Evolutionary conservation across 2,797 vertebrate species (phyloP), one percentile per base, ranked within the genome.

Genomic region (Amazona finschi): DNA sequence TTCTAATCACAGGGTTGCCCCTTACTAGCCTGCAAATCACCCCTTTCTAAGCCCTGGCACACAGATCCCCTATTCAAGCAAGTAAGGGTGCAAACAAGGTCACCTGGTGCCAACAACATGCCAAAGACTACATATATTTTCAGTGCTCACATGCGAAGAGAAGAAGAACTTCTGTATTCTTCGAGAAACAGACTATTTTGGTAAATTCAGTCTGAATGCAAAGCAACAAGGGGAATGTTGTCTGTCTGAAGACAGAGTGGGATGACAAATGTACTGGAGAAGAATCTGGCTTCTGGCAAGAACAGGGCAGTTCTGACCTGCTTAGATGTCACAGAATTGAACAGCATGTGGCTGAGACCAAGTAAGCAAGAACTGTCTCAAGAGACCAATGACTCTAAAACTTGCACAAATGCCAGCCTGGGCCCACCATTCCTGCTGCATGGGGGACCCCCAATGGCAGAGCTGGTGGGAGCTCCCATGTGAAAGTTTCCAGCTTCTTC

Each of bases 31-130:
- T 86, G 87, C 74, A 96, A 96, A 94, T 96, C 87, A 88, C 80
- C 41, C 64, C 55, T 57, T 93, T 73, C 85, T 93, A 95, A 94
- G 84, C 70, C 91, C 89, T 86, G 85, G 83, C 76, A 93, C 77
- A 95, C 94, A 96, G 78, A 58, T 76, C 77, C 41, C 72, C 86
- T 96, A 93, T 95, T 96, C 89, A 96, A 95, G 87, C 30, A 75
- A 85, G 31, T 36, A 92, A 89, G 76, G 31, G 94, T 93, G 90
- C 95, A 95, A 95, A 95, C 91, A 84, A 96, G 96, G 96, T 94
- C 93, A 95, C 62, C 78, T 60, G 25, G 79, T 84, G 76, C 87
- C 84, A 93, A 55, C 46, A 83, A 77, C 69, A 74, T 55, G 81
- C 78, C 76, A 72, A 85, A 58, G 82, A 70, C 66, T 75, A 87